phyloP scores from a whole-genome alignment of 2,888 invertebrate genomes.

The Blastobasis adustella region DNA sequence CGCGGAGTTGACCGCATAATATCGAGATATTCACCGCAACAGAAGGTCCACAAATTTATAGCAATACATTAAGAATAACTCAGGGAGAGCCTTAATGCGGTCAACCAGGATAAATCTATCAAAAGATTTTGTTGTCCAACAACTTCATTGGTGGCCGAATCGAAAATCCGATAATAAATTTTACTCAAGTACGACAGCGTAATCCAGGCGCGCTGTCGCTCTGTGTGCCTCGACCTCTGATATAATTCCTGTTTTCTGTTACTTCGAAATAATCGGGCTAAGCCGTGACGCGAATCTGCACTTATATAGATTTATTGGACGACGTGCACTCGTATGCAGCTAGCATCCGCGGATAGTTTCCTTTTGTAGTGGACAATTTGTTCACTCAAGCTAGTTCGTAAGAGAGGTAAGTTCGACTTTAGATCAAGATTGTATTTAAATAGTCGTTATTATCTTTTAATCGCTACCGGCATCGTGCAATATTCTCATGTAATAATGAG shows the following conservation, averaged over 20 bases:
- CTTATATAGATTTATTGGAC: slow-evolving; percentile 36
- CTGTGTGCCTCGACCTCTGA: slow-evolving; percentile 67
- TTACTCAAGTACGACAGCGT: slow-evolving; percentile 73
- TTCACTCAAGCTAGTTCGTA: too few species aligned
- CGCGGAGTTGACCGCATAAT: too few species aligned
- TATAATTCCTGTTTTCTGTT: slow-evolving; percentile 68
- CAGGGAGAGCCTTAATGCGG: slow-evolving; percentile 66
- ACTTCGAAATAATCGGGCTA: slow-evolving; percentile 58
- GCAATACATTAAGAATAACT: slow-evolving; percentile 65
- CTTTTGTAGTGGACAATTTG: too few species aligned
- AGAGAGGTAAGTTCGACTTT: too few species aligned
- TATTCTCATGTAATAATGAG: too few species aligned
- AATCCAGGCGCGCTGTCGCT: slow-evolving; percentile 69
- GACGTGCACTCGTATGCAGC: slow-evolving; percentile 7
- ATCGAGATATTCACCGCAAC: background rate
- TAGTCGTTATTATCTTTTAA: too few species aligned
- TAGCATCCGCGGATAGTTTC: background rate
- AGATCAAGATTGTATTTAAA: too few species aligned
- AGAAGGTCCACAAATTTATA: slow-evolving; percentile 25
- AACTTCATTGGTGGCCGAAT: slow-evolving; percentile 75
- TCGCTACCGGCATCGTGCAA: too few species aligned
- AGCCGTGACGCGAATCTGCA: slow-evolving; percentile 49
- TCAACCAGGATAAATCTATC: slow-evolving; percentile 74
- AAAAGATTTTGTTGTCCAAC: slow-evolving; percentile 75
- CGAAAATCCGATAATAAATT: slow-evolving; percentile 75